These are phyloP conservation scores for Pollenia amentaria DNA, from an alignment of 2,888 invertebrate genomes.

Conservation along the genomic window DNA sequence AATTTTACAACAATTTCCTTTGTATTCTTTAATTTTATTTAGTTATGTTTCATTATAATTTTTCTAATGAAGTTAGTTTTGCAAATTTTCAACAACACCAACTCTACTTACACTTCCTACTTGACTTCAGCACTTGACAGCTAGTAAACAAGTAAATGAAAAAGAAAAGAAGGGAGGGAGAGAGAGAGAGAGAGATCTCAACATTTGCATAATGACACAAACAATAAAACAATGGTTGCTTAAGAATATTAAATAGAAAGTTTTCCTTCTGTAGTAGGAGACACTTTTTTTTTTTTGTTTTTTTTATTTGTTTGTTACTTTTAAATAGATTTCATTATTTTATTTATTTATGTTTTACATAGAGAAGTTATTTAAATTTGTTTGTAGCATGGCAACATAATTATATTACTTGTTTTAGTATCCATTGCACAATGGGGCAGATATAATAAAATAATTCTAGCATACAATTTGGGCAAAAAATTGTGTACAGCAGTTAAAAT, in stretches of 20 bases:
- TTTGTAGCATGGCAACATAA: not conserved
- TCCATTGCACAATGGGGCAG: not conserved
- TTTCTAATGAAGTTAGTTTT: constrained; percentile 70
- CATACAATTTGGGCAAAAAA: no score
- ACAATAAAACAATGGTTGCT: constrained; percentile 15
- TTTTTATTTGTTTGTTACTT: not conserved
- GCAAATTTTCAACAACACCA: constrained; percentile 50
- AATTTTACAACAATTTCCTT: not conserved
- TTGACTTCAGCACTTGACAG: constrained; percentile 57
- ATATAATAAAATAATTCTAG: no score
- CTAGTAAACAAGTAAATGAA: not conserved
- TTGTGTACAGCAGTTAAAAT: no score
- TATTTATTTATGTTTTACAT: not conserved
- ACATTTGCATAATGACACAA: constrained; percentile 40
- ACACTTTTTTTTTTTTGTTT: not conserved
- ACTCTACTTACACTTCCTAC: constrained; percentile 64
- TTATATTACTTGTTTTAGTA: not conserved
- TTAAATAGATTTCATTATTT: constrained; percentile 7
- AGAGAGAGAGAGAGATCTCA: not conserved
- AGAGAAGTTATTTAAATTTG: not conserved
- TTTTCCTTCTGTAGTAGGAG: not conserved
- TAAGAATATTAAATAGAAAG: constrained; percentile 25
- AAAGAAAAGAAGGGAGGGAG: not conserved
- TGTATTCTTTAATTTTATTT: not conserved
- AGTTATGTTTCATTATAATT: no score